Base-by-base conservation (phyloP, 1,140 invertebrate species). In the Drosophila busckii region DNA sequence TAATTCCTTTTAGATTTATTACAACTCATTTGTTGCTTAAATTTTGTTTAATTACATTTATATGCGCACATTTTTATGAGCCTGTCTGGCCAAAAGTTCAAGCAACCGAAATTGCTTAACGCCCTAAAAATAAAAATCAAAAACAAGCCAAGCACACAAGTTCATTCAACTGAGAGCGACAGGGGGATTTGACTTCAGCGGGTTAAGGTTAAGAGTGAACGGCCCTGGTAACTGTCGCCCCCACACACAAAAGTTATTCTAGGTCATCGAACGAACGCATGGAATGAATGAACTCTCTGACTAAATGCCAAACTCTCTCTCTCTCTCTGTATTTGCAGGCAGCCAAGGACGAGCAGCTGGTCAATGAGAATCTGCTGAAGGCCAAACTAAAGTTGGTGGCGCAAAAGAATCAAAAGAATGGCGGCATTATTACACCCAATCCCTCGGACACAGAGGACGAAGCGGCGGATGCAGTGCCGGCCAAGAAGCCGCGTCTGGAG, bases 371-470 rank as follows among this genome's bases (percentile, higher is more conserved):
- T 26, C 50, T 82, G 28, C 62, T 86, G 0, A 86, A 86, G 56
- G 78, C 80, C 32, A 84, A 86, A 31, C 59, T 86, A 1, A 76
- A 84, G 45, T 26, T 85, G 44, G 63, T 71, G 26, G 78, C 70
- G 17, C 55, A 78, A 12, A 62, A 85, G 38, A 61, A 42, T 13
- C 65, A 82, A 22, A 67, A 69, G 25, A 76, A 61, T 46, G 59
- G 60, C 8, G 63, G 70, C 41, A 65, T 86, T 35, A 84, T 85
- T 12, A 87, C 76, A 25, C 89, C 89, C 15, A 89, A 90, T 62
- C 88, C 89, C 9, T 89, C 89, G n/a, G 89, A 90, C 46, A 89
- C 89, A 1, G 86, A 87, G 56, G 89, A 90, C 46, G 89, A 90
- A 54, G 55, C 76, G 0, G 76, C 80, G 53, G 89, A 90, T 54